phyloP scores from a whole-genome alignment of 2,113 vertebrate genomes.

The Ammodytes dubius region DNA sequence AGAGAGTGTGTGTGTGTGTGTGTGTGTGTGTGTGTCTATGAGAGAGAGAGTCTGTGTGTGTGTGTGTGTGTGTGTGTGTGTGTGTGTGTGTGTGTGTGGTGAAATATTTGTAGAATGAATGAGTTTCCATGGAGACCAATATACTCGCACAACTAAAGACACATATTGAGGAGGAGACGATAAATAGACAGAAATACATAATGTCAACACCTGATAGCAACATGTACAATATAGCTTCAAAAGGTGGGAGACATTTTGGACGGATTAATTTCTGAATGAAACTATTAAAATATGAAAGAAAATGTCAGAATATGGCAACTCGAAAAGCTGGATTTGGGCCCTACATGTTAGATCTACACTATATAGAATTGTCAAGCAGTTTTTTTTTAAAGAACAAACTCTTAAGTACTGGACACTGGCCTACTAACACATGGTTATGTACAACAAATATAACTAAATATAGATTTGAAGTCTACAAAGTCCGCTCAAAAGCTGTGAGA shows the following conservation, averaged over 20 bases:
- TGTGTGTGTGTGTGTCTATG: no score
- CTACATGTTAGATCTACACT: rapidly evolving
- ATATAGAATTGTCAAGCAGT: neutral
- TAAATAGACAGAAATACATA: constrained; percentile 53
- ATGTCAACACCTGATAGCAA: constrained; percentile 61
- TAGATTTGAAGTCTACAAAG: neutral
- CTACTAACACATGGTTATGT: neutral
- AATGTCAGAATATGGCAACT: no score
- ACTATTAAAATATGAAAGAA: no score
- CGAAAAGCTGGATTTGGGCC: constrained; percentile 13
- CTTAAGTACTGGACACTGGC: neutral
- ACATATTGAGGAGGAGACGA: neutral
- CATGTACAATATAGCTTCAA: constrained; percentile 18
- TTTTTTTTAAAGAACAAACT: neutral
- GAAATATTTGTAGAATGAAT: constrained; percentile 63
- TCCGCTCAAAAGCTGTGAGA: no score
- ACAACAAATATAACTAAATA: neutral
- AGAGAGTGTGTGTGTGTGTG: no score
- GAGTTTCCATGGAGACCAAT: constrained; percentile 83
- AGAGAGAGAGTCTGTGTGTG: no score
- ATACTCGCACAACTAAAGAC: constrained; percentile 59
- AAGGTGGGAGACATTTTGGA: neutral
- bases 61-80: no score
- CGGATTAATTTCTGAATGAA: constrained; percentile 14
- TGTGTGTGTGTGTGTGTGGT: neutral